These are phyloP conservation scores for Rotaria sp. DNA, from an alignment of 2,888 invertebrate genomes.

Conservation along the genomic window DNA sequence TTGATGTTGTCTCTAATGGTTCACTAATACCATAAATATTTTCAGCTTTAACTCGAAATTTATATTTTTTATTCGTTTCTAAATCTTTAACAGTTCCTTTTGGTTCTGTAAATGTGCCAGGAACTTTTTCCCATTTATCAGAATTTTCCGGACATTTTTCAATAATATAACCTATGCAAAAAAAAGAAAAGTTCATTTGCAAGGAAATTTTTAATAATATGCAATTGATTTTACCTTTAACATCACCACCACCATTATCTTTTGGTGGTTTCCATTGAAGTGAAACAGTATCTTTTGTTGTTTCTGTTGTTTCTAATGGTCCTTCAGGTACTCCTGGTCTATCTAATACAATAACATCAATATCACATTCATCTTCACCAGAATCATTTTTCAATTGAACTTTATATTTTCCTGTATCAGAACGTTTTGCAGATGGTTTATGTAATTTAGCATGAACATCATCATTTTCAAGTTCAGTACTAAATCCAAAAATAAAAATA, in stretches of 20 bases:
- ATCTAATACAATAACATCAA: constrained; percentile 55
- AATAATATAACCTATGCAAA: constrained; percentile 72
- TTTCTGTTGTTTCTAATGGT: constrained; percentile 56
- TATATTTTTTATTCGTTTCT: constrained; percentile 84
- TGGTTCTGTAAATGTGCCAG: constrained; percentile 67
- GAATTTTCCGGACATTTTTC: constrained; percentile 86
- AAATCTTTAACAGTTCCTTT: constrained; percentile 60
- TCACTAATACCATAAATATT: constrained; percentile 92
- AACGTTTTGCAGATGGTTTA: constrained; percentile 50
- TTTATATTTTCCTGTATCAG: constrained; percentile 54
- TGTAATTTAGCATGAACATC: constrained; percentile 51
- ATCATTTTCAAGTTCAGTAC: constrained; percentile 45
- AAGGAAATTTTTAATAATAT: background rate
- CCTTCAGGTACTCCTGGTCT: constrained; percentile 55
- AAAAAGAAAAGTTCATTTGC: background rate
- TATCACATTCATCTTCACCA: constrained; percentile 52
- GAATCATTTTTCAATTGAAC: constrained; percentile 51
- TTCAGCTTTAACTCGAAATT: constrained; percentile 89
- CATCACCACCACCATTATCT: constrained; percentile 57
- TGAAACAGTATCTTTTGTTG: constrained; percentile 58
- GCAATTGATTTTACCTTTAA: constrained; percentile 51
- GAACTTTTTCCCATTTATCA: constrained; percentile 84
- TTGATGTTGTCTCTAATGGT: constrained; percentile 65
- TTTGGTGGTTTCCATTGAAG: constrained; percentile 57
- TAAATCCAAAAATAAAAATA: constrained; percentile 43